phyloP scores from a whole-genome alignment of 2,797 vertebrate species.

The Eutrigla gurnardus region DNA sequence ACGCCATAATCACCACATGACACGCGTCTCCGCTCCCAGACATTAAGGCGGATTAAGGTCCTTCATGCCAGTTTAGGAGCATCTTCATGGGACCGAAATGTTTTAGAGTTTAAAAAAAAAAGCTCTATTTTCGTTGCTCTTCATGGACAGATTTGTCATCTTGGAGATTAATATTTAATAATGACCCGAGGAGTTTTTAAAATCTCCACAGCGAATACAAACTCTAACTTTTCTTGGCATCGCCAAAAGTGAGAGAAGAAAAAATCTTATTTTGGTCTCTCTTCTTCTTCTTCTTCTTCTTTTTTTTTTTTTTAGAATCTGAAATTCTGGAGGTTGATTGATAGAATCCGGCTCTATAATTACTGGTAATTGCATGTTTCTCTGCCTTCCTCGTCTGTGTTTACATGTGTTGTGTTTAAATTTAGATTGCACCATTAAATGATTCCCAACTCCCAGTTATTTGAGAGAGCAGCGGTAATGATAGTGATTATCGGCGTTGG shows the following conservation, averaged over 20 bases:
- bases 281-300: too few species aligned
- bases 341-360: conserved; percentile 75
- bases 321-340: conserved; percentile 61
- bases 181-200: conserved; percentile 59
- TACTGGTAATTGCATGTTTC: conserved; percentile 82
- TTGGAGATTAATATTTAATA: conserved; percentile 73
- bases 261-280: conserved; percentile 43
- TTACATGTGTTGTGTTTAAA: conserved; percentile 83
- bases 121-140: conserved; percentile 43
- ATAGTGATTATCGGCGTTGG: conserved; percentile 75
- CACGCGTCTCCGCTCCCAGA: conserved; percentile 60
- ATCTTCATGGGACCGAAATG: conserved; percentile 61
- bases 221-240: conserved; percentile 49
- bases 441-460: conserved; percentile 72
- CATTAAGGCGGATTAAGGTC: conserved; percentile 63
- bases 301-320: conserved; percentile 11
- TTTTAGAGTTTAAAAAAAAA: conserved; percentile 54
- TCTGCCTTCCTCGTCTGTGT: conserved; percentile 67
- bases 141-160: conserved; percentile 73
- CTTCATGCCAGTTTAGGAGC: conserved; percentile 67
- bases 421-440: conserved; percentile 77
- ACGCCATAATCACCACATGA: conserved; percentile 63
- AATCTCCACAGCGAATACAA: conserved; percentile 39
- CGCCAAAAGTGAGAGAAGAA: conserved; percentile 31
- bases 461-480: conserved; percentile 76